Evolutionary conservation across 1,140 invertebrate genomes (phyloP), one percentile per base, ranked within the genome.

Genomic region (Drosophila lacteicornis): DNA sequence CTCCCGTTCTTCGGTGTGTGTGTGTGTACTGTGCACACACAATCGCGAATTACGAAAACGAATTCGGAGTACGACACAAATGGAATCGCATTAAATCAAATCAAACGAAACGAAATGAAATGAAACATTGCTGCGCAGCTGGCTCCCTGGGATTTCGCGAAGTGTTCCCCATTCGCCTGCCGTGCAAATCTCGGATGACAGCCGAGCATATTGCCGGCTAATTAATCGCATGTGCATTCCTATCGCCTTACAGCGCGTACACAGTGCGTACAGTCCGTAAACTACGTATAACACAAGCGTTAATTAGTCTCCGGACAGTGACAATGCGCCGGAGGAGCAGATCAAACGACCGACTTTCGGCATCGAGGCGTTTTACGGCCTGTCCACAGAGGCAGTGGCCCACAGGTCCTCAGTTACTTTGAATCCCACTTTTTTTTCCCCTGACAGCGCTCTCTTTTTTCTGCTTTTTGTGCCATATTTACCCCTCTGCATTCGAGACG

Each of bases 181-280:
- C 22, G 19, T 62, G 57, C 51, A 74, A 75, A 69, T 78, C 75
- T 75, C 77, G 53, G 63, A 38, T 77, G 75, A 77, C 75, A 77
- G 57, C 33, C 46, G 58, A 79, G 75, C 75, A 78, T 70, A 78
- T 79, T 79, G 75, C 43, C 60, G 46, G 49, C 80, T 88, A 87
- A 87, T 87, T 88, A 88, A 84, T 80, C 74, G 84, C 83, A 87
- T 84, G 76, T 80, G 84, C 84, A 82, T 17, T 43, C 36, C 53
- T 25, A 56, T 55, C 33, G 50, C 27, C 50, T 53, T 33, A 38
- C 49, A 57, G 22, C 4, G 22, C 22, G 22, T 25, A 22, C 55
- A 13, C 15, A 17, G 36, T 43, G 63, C 67, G 27, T 55, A 46
- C n/a, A 43, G n/a, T 12, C n/a, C 45, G 13, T 55, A 15, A 9